Conservation (phyloP, 1,140 invertebrate species). For the Cataglyphis hispanica region DNA sequence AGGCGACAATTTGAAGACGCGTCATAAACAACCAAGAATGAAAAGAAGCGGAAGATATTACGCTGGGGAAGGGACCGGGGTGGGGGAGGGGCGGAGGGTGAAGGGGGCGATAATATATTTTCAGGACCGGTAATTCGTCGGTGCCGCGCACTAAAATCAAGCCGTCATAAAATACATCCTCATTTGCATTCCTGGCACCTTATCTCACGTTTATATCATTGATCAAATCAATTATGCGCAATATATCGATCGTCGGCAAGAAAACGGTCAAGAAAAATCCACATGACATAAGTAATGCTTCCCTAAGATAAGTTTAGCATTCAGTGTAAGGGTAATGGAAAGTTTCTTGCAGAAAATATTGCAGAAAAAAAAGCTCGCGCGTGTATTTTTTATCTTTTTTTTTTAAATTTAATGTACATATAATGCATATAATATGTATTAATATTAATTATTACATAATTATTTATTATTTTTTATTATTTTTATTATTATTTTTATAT, state of each 20-base stretch:
- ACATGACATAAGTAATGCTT: background rate
- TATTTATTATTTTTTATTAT: no score
- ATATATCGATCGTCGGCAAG: background rate
- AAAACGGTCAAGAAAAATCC: background rate
- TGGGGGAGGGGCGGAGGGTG: no score
- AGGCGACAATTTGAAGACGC: background rate
- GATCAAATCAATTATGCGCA: background rate
- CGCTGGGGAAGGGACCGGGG: no score
- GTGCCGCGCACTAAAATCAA: conserved; percentile 26
- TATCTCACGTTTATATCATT: background rate
- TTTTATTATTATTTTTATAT: no score
- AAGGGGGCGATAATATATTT: conserved; percentile 8
- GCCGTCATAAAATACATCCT: conserved; percentile 20
- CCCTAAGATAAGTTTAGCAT: background rate
- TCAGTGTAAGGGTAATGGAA: conserved; percentile 5
- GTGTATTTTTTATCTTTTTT: no score
- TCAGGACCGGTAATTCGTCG: conserved; percentile 32
- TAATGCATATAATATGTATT: no score
- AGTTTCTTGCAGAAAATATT: no score
- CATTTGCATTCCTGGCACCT: conserved; percentile 30
- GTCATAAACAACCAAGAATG: conserved; percentile 12
- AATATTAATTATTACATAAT: no score
- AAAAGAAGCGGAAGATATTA: conserved; percentile 5
- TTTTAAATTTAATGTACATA: no score
- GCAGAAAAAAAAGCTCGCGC: no score